phyloP scores from a whole-genome alignment of 2,888 invertebrate genomes.

The Melieria crassipennis region DNA sequence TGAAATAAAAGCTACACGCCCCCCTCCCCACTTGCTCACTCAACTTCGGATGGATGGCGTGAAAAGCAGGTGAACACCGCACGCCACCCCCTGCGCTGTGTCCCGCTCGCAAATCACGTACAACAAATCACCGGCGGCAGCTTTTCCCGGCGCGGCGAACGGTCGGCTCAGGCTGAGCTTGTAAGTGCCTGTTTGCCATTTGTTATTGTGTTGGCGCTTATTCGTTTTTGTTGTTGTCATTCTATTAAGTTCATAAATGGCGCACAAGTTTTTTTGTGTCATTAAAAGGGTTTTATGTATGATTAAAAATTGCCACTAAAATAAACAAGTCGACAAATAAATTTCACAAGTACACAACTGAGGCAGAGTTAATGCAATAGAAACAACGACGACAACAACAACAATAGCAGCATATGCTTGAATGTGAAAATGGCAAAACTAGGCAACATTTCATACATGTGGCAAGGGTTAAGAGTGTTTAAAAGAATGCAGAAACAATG shows the following conservation, averaged over 20 bases:
- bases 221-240: conserved; percentile 3
- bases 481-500: no score
- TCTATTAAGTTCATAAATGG: background rate
- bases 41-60: background rate
- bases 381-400: no score
- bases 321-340: no score
- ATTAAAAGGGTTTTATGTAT: no score
- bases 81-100: background rate
- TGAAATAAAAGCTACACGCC: background rate
- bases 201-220: background rate
- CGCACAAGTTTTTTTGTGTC: background rate
- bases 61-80: no score
- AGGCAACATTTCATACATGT: no score
- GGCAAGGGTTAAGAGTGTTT: no score
- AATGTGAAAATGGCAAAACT: no score
- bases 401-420: no score
- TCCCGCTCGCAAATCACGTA: background rate
- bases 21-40: background rate
- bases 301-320: no score
- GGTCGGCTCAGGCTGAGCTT: conserved; percentile 8
- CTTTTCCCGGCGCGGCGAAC: background rate
- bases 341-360: no score
- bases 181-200: conserved; percentile 2
- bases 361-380: no score
- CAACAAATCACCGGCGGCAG: conserved; percentile 1